Evolutionary conservation across 2,113 vertebrate genomes (phyloP).

Genomic region (Heterocephalus glaber): DNA sequence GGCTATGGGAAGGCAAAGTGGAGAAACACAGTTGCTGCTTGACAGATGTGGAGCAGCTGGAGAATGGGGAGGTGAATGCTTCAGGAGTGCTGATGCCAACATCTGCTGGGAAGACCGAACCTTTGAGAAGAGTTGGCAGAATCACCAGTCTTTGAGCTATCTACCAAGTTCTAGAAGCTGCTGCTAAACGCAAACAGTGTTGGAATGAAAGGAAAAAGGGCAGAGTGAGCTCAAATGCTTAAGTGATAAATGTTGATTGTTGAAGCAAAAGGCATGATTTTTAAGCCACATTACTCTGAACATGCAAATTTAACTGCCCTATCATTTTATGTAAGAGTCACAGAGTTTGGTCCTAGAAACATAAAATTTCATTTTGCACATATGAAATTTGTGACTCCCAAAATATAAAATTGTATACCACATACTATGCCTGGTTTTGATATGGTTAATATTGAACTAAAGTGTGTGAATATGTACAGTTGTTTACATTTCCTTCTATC

Average conservation of each 20-base stretch:
- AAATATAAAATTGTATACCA: background rate
- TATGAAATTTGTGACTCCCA: background rate
- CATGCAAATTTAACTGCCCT: background rate
- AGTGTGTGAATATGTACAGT: background rate
- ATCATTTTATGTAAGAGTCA: background rate
- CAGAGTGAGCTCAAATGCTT: background rate
- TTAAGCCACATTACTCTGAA: background rate
- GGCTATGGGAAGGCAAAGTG: background rate
- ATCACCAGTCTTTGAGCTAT: background rate
- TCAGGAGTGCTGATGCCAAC: background rate
- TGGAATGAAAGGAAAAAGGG: background rate
- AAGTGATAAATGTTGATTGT: background rate
- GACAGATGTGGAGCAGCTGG: background rate
- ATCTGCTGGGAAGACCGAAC: background rate
- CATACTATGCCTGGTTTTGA: background rate
- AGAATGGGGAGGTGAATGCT: background rate
- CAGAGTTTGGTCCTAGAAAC: background rate
- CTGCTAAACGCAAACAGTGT: background rate
- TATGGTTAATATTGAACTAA: background rate
- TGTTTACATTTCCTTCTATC: background rate
- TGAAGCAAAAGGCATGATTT: background rate
- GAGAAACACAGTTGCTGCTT: fast-evolving
- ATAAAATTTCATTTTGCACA: background rate
- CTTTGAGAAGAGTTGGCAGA: background rate
- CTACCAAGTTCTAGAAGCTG: background rate